Base-by-base conservation (phyloP, 2,888 invertebrate species). In the Heteromurus nitidus region DNA sequence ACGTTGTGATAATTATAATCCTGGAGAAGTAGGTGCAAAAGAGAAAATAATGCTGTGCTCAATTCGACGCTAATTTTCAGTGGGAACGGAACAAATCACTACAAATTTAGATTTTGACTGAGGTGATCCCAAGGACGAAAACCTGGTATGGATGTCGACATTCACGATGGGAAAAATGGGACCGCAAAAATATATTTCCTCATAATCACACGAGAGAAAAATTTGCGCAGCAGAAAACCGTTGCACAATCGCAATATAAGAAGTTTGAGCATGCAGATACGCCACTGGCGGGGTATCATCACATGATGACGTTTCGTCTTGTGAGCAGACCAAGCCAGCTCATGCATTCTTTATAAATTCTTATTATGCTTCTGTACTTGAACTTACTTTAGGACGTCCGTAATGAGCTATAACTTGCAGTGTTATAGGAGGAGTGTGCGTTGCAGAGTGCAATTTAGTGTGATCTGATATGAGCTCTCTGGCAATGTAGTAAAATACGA, bases 101-200 rank as follows among this genome's bases (percentile, higher is more conserved):
- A 13, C 16, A 50, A 50, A 50, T 50, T 50, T n/a, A 50, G 20
- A 16, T 20, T 50, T n/a, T 50, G 20, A 50, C n/a, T 50, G 50
- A 50, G 50, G 50, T 50, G 50, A 50, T 50, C 50, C 9, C 50
- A 50, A 50, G 50, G 50, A 16, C 50, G 20, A 20, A n/a, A n/a
- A n/a, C n/a, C n/a, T n/a, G n/a, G n/a, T n/a, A n/a, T n/a, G n/a
- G n/a, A n/a, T n/a, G n/a, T n/a, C n/a, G n/a, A n/a, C n/a, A n/a
- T n/a, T n/a, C n/a, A n/a, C n/a, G n/a, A n/a, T n/a, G n/a, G 44
- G 44, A n/a, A 13, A n/a, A 2, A n/a, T 44, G n/a, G 13, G 36
- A 36, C 36, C 36, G 13, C 36, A 36, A 36, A 13, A n/a, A 9
- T 9, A 44, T 18, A 50, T 50, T 50, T 50, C 50, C 50, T 50